Conservation (phyloP, 2,797 vertebrate genomes). For the Spinus pinus region DNA sequence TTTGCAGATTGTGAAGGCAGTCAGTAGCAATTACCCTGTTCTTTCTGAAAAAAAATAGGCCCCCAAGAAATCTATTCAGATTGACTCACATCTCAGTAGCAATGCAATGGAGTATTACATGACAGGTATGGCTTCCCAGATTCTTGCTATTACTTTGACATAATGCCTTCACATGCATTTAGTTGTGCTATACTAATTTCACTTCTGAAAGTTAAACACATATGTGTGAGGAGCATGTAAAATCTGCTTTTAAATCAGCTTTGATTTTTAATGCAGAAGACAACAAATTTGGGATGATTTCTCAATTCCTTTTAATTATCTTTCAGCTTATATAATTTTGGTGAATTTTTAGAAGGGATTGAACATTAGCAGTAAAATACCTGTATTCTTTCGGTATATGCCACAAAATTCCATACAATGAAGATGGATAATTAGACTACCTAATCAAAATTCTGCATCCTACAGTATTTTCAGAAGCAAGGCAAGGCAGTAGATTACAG, state of each 20-base stretch:
- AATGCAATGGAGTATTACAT: not conserved
- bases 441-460: not conserved
- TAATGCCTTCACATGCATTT: not conserved
- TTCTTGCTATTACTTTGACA: not conserved
- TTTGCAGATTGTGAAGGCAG: not conserved
- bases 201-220: rapidly evolving
- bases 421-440: not conserved
- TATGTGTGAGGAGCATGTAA: not conserved
- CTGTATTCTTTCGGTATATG: not conserved
- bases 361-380: not conserved
- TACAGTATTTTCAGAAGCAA: not conserved
- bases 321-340: not conserved
- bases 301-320: not conserved
- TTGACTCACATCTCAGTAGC: not conserved
- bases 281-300: not conserved
- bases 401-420: not conserved
- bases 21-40: not conserved
- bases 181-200: not conserved
- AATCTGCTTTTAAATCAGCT: not conserved
- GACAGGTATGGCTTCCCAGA: not conserved
- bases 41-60: not conserved
- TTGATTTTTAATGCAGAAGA: not conserved
- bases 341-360: not conserved
- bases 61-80: not conserved
- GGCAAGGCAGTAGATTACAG: not conserved